Evolutionary conservation across 1,140 invertebrate species (phyloP), one percentile per base, ranked within the genome.

Genomic region (Telenomus remus): DNA sequence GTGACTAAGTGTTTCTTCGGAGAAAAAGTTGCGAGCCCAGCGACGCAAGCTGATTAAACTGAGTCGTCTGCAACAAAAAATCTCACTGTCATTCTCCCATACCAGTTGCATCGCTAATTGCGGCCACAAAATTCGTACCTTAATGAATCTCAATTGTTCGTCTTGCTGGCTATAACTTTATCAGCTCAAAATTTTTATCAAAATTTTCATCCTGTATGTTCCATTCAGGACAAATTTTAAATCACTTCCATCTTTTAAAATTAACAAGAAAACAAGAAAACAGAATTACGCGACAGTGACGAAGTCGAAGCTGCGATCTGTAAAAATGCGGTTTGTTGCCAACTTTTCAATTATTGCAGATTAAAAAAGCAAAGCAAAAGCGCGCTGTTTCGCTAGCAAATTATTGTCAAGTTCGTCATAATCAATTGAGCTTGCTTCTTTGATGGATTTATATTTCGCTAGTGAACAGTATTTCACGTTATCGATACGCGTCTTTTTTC

Each of bases 1-100:
- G 61, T 70, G 73, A 75, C 73, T 66, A 65, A 76, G 65, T 76
- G 39, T 59, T 76, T 76, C 56, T 57, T 51, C 33, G 53, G 43
- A n/a, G 56, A 60, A 56, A 8, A 44, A 55, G n/a, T n/a, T 33
- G 39, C 39, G 10, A 59, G 54, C 13, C 63, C 46, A n/a, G n/a
- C n/a, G n/a, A n/a, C 54, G 54, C 12, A 15, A 33, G 34, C 37
- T 65, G 54, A 56, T 74, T 59, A 54, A 64, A 16, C 35, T 37
- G 51, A 37, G 19, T 3, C 49, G 39, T 60, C 55, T n/a, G n/a
- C n/a, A n/a, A n/a, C n/a, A n/a, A 63, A 71, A 71, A 66, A 49
- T 57, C 6, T 61, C 61, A 34, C 19, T 37, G 56, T 71, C 66
- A 71, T 63, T 71, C 66, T 47, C 19, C 16, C 61, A 76, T 47